Conservation (phyloP, 2,888 invertebrate species). For the Agriopis aurantiaria region DNA sequence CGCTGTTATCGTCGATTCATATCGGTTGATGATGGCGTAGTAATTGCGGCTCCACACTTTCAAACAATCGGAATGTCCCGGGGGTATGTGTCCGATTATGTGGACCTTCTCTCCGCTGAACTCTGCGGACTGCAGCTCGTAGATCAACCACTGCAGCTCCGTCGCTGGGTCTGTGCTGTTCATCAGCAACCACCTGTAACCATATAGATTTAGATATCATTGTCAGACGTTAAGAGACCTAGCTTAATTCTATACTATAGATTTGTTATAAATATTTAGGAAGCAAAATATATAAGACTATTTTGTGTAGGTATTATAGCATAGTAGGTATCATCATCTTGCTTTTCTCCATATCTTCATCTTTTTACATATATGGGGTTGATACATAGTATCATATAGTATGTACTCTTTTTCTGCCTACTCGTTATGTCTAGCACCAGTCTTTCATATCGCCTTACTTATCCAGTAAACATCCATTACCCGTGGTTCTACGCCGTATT, state of each 20-base stretch:
- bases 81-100: conserved; percentile 98
- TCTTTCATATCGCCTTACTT: too few species aligned
- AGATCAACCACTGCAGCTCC: conserved; percentile 97
- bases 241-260: background rate
- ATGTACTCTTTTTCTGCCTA: too few species aligned
- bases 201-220: conserved; percentile 45
- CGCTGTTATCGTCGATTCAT: conserved; percentile 95
- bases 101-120: conserved; percentile 98
- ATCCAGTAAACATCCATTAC: background rate
- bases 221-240: too few species aligned
- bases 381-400: background rate
- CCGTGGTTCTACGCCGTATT: too few species aligned
- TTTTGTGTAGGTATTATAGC: background rate
- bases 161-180: conserved; percentile 99
- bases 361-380: background rate
- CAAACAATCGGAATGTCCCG: conserved; percentile 96
- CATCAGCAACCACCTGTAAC: conserved; percentile 92
- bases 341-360: background rate
- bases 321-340: background rate
- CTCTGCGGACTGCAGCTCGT: conserved; percentile 97
- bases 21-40: conserved; percentile 94
- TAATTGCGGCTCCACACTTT: conserved; percentile 98
- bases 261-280: too few species aligned
- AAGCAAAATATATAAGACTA: background rate
- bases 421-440: too few species aligned